A percentile compares a stretch with the other conserved stretches of the same genome.
Conservation (phyloP, 2,888 invertebrate genomes). For the Calameuta filiformis region DNA sequence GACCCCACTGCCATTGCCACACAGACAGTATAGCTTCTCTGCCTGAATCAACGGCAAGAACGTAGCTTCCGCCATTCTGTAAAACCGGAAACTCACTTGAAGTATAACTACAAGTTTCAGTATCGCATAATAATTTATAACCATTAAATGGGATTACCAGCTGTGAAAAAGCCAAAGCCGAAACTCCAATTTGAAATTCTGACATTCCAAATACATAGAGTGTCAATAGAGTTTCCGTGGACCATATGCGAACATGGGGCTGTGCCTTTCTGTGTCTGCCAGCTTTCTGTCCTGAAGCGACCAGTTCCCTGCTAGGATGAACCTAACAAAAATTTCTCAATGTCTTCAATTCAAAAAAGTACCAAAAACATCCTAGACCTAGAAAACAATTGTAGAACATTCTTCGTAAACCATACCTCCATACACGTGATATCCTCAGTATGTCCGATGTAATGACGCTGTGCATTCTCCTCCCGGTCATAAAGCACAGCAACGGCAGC, state of each 20-base stretch:
- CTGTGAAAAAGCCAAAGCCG: slow-evolving; percentile 90
- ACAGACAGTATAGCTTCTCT: slow-evolving; percentile 90
- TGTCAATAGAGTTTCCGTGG: slow-evolving; percentile 88
- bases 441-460: slow-evolving; percentile 91
- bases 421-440: slow-evolving; percentile 89
- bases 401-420: slow-evolving; percentile 70
- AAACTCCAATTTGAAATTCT: slow-evolving; percentile 87
- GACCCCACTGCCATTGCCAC: slow-evolving; percentile 97
- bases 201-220: slow-evolving; percentile 92
- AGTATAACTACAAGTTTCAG: neutral
- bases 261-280: slow-evolving; percentile 87
- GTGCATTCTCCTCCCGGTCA: slow-evolving; percentile 86
- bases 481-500: slow-evolving; percentile 91
- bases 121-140: neutral
- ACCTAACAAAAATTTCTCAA: slow-evolving; percentile 61
- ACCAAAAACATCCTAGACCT: neutral
- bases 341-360: neutral
- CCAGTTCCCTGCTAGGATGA: slow-evolving; percentile 88
- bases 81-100: slow-evolving; percentile 33
- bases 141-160: slow-evolving; percentile 70
- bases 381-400: slow-evolving; percentile 18
- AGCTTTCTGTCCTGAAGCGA: slow-evolving; percentile 90
- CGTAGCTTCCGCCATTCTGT: slow-evolving; percentile 91
- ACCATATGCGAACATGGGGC: slow-evolving; percentile 93
- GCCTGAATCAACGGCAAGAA: slow-evolving; percentile 89